phyloP scores from a whole-genome alignment of 2,797 vertebrate genomes.

The Mormyrops attenuatus region DNA sequence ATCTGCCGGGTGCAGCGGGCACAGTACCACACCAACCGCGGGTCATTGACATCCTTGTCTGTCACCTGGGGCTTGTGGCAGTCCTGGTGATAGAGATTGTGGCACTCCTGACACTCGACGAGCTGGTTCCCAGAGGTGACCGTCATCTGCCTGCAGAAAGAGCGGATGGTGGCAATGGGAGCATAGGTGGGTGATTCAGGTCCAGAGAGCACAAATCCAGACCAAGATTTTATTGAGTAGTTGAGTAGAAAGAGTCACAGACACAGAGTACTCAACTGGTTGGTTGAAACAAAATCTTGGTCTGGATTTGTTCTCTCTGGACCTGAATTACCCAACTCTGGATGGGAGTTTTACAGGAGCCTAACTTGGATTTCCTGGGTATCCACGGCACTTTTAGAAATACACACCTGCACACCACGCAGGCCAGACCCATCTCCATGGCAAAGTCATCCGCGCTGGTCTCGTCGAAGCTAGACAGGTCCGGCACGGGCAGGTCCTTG shows the following conservation, averaged over 20 bases:
- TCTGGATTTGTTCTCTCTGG: too few species aligned
- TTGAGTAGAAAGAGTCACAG: too few species aligned
- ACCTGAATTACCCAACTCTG: neutral
- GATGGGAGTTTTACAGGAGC: neutral
- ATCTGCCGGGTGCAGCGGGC: slow-evolving; percentile 94
- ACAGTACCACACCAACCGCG: slow-evolving; percentile 95
- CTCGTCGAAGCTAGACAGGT: slow-evolving; percentile 87
- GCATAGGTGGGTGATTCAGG: neutral
- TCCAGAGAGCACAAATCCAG: neutral
- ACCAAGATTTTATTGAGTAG: neutral
- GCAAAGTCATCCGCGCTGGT: slow-evolving; percentile 96
- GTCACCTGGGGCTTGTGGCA: slow-evolving; percentile 97
- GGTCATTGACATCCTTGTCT: slow-evolving; percentile 97
- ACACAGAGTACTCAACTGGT: too few species aligned
- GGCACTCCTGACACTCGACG: slow-evolving; percentile 97
- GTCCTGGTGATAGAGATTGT: slow-evolving; percentile 98
- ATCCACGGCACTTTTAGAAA: neutral
- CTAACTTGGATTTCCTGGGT: neutral
- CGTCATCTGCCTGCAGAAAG: slow-evolving; percentile 83
- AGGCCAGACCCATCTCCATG: slow-evolving; percentile 98
- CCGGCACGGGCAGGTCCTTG: slow-evolving; percentile 80
- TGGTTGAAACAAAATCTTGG: too few species aligned
- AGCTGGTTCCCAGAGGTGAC: slow-evolving; percentile 92
- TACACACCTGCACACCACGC: slow-evolving; percentile 87
- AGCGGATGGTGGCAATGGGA: neutral